Conservation (phyloP, 2,888 invertebrate genomes). For the Drosophila suboccidentalis region DNA sequence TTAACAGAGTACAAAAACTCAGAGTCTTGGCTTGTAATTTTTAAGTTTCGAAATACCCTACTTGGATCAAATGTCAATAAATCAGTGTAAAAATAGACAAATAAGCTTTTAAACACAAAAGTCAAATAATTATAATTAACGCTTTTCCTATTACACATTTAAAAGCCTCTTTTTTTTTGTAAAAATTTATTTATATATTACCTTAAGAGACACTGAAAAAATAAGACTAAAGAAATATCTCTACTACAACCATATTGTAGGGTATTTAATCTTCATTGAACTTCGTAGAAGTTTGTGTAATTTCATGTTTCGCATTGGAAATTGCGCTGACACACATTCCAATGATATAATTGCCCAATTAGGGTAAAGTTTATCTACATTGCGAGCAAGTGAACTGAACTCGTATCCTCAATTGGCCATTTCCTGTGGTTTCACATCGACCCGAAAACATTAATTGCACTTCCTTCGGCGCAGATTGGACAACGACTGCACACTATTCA, state of each 20-base stretch:
- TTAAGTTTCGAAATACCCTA: too few relatives aligned
- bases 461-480: constrained; percentile 32
- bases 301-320: constrained; percentile 13
- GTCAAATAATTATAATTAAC: too few relatives aligned
- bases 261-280: neutral
- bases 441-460: constrained; percentile 48
- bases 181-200: too few relatives aligned
- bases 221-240: too few relatives aligned
- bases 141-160: too few relatives aligned
- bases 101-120: too few relatives aligned
- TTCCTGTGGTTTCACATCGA: constrained; percentile 27
- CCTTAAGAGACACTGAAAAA: too few relatives aligned
- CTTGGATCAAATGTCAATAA: too few relatives aligned
- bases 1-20: too few relatives aligned
- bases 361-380: constrained; percentile 40
- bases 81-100: too few relatives aligned
- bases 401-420: constrained; percentile 34
- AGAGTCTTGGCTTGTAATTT: too few relatives aligned
- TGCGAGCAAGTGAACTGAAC: constrained; percentile 25
- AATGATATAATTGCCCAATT: constrained; percentile 67
- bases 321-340: constrained; percentile 39
- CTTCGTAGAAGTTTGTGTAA: neutral
- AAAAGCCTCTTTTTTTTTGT: too few relatives aligned
- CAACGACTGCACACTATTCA: constrained; percentile 17
- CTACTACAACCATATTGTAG: neutral